Evolutionary conservation across 2,113 vertebrate genomes (phyloP).

Genomic region (Halcyon senegalensis): DNA sequence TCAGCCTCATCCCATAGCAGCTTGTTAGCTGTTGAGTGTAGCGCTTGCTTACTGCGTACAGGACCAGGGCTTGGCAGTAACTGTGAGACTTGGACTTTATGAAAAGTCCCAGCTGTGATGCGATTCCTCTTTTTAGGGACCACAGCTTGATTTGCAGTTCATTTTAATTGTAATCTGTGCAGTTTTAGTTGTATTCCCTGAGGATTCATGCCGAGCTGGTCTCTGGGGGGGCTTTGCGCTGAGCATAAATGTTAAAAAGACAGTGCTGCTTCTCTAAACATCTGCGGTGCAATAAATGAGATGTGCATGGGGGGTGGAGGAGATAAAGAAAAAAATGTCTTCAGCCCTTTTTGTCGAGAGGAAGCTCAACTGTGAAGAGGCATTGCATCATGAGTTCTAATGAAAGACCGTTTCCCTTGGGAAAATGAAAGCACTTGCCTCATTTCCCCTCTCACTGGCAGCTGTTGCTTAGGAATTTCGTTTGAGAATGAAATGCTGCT

Average conservation of each 20-base stretch:
- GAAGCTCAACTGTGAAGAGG: constrained; percentile 40
- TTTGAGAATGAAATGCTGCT: neutral
- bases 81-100: neutral
- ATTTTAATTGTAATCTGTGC: neutral
- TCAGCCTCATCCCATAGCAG: neutral
- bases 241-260: neutral
- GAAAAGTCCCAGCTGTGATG: neutral
- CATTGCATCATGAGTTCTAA: constrained; percentile 23
- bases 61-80: neutral
- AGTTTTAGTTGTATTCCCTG: neutral
- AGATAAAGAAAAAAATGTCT: neutral
- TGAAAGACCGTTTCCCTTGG: constrained; percentile 22
- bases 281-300: neutral
- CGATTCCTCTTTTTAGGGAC: neutral
- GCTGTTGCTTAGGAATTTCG: constrained; percentile 43
- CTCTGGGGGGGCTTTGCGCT: neutral
- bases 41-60: neutral
- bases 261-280: neutral
- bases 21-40: neutral
- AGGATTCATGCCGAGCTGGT: neutral
- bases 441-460: constrained; percentile 17
- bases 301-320: neutral
- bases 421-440: constrained; percentile 38
- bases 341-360: constrained; percentile 6
- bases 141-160: neutral